Evolutionary conservation across 2,888 invertebrate genomes (phyloP).

Genomic region (Clostera curtula): DNA sequence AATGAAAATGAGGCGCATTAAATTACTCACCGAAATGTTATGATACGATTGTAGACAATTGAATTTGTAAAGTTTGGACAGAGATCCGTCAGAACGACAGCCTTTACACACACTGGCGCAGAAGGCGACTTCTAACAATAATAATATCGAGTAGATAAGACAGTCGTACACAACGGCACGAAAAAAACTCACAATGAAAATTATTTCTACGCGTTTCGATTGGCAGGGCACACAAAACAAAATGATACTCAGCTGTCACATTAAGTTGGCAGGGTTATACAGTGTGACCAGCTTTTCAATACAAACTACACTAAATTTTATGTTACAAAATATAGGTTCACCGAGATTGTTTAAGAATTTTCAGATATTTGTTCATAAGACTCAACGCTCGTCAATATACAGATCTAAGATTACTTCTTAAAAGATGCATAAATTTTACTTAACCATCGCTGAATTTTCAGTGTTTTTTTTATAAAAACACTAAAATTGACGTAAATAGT

Average conservation of each 20-base stretch:
- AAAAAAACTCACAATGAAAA: constrained; percentile 26
- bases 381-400: too few relatives aligned
- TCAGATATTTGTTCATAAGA: too few relatives aligned
- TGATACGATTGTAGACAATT: constrained; percentile 17
- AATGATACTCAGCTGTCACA: constrained; percentile 34
- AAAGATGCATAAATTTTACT: too few relatives aligned
- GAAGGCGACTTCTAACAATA: constrained; percentile 65
- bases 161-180: constrained; percentile 22
- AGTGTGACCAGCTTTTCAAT: constrained; percentile 25
- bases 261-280: constrained; percentile 37
- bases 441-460: too few relatives aligned
- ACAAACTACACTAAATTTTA: constrained; percentile 17
- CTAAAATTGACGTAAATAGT: too few relatives aligned
- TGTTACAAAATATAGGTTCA: too few relatives aligned
- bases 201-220: constrained; percentile 37
- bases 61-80: constrained; percentile 8
- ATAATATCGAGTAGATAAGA: constrained; percentile 37
- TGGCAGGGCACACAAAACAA: constrained; percentile 33
- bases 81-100: constrained; percentile 52
- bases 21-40: constrained; percentile 36
- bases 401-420: too few relatives aligned
- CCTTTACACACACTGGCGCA: constrained; percentile 75
- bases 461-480: too few relatives aligned
- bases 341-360: too few relatives aligned
- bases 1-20: constrained; percentile 5